Conservation (phyloP, 2,888 invertebrate genomes). For the Lissocephala sabroskyi region DNA sequence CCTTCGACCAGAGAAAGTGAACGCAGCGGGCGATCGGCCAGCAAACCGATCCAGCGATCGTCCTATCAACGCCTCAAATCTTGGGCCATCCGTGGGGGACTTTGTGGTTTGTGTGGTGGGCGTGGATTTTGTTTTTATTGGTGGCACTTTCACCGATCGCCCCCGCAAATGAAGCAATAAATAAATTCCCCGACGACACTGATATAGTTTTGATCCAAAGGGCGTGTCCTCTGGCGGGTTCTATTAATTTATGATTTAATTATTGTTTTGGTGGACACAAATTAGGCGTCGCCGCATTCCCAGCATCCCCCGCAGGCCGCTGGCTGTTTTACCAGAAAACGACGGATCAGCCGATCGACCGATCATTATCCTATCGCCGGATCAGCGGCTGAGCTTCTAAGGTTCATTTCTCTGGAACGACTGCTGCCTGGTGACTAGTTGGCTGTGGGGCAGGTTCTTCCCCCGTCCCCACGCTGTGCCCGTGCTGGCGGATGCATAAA, state of each 20-base stretch:
- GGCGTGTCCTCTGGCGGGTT: neutral
- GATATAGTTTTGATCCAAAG: constrained; percentile 30
- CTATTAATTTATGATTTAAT: constrained; percentile 53
- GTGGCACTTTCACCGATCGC: constrained; percentile 22
- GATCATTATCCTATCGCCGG: no score
- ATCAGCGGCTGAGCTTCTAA: no score
- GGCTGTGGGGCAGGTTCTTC: no score
- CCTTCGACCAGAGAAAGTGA: constrained; percentile 21
- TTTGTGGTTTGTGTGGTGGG: constrained; percentile 22
- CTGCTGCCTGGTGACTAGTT: no score
- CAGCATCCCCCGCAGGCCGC: constrained; percentile 1
- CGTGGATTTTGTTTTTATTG: constrained; percentile 55
- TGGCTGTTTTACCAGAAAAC: constrained; percentile 26
- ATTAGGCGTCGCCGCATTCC: constrained; percentile 14
- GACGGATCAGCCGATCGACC: no score
- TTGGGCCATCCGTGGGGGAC: constrained; percentile 3
- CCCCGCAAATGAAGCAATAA: constrained; percentile 52
- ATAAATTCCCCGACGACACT: constrained; percentile 29
- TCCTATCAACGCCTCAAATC: constrained; percentile 3
- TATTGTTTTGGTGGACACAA: constrained; percentile 36
- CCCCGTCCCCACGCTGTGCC: constrained; percentile 2
- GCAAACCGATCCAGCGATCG: neutral
- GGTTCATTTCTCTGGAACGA: no score
- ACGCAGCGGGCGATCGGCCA: constrained; percentile 18
- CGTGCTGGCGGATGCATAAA: constrained; percentile 67